Conservation (phyloP, 2,113 vertebrate species). For the Opisthocomus hoazin region DNA sequence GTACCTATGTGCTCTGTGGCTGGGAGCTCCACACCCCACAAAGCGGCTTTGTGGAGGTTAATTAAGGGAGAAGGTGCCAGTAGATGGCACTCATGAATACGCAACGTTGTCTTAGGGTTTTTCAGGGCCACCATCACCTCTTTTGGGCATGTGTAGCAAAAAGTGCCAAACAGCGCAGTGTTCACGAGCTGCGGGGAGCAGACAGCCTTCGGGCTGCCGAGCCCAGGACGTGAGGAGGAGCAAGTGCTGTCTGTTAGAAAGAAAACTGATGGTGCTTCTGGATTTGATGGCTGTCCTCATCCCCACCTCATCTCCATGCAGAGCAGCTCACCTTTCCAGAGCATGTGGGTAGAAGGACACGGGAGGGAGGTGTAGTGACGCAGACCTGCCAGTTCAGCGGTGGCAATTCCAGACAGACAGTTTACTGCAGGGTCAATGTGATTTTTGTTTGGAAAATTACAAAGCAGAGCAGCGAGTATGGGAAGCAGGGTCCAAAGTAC, state of each 20-base stretch:
- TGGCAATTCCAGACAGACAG: not conserved
- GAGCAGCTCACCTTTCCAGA: not conserved
- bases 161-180: not conserved
- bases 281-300: not conserved
- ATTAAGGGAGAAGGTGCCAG: not conserved
- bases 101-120: not conserved
- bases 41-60: not conserved
- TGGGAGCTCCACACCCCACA: not conserved
- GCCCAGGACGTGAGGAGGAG: not conserved
- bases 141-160: not conserved
- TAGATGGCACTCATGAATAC: slow-evolving; percentile 42
- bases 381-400: not conserved
- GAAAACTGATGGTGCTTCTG: not conserved
- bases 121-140: not conserved
- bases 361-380: not conserved
- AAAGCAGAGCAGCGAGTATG: not conserved
- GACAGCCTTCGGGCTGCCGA: not conserved
- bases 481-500: not conserved
- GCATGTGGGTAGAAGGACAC: not conserved
- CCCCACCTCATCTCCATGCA: not conserved
- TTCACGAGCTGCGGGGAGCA: not conserved
- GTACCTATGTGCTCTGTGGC: not conserved
- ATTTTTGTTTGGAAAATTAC: not conserved
- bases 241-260: not conserved
- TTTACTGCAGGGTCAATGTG: not conserved